Conservation (phyloP, 1,140 invertebrate genomes). For the Adoxophyes honmai region DNA sequence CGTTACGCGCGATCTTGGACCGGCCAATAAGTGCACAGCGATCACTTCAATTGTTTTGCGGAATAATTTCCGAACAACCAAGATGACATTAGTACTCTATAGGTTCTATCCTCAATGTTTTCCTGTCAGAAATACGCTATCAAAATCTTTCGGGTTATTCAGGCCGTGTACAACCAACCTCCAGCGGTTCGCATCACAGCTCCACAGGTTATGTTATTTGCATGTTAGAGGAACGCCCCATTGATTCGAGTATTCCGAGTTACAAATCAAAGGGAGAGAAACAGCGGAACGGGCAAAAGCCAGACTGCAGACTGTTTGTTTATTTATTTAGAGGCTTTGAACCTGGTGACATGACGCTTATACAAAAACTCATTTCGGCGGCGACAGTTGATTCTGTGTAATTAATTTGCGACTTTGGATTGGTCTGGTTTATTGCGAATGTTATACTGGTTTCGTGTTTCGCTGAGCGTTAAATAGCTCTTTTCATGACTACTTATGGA, state of each 20-base stretch:
- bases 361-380: slow-evolving; percentile 10
- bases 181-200: too few relatives aligned
- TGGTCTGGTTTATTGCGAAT: slow-evolving; percentile 5
- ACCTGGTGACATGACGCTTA: slow-evolving; percentile 9
- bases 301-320: slow-evolving; percentile 15
- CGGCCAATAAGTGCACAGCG: too few relatives aligned
- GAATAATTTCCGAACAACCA: too few relatives aligned
- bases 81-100: too few relatives aligned
- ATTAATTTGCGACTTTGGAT: slow-evolving; percentile 2
- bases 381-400: slow-evolving; percentile 7
- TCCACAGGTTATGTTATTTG: slow-evolving; percentile 14
- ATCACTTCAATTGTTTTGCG: too few relatives aligned
- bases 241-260: slow-evolving; percentile 9
- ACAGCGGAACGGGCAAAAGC: slow-evolving; percentile 7
- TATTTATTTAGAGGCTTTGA: slow-evolving; percentile 9
- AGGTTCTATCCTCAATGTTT: too few relatives aligned
- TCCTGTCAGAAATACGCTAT: too few relatives aligned
- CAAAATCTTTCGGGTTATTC: too few relatives aligned
- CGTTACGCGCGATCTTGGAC: too few relatives aligned
- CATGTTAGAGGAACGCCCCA: slow-evolving; percentile 13
- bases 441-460: not conserved
- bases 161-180: not conserved
- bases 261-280: slow-evolving; percentile 11
- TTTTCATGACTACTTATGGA: too few relatives aligned
- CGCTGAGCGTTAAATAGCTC: slow-evolving; percentile 4